Evolutionary conservation across 2,888 invertebrate species (phyloP).

Genomic region (Piscicola geometra): DNA sequence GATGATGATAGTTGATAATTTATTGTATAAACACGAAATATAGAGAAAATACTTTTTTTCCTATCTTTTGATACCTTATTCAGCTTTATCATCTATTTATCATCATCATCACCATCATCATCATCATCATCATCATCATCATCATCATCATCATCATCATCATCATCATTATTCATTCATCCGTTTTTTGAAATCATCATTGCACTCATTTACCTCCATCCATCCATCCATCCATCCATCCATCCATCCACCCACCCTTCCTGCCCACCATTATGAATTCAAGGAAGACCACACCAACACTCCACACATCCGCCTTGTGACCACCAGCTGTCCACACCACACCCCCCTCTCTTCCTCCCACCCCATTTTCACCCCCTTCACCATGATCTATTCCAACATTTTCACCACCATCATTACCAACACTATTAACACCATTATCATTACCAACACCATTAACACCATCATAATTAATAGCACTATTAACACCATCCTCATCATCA

Average conservation of each 20-base stretch:
- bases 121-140: conserved; percentile 18
- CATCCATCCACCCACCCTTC: conserved; percentile 46
- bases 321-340: conserved; percentile 56
- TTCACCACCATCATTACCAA: background rate
- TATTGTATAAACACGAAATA: too few relatives aligned
- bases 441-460: background rate
- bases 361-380: background rate
- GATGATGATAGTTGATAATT: too few relatives aligned
- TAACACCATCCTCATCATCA: background rate
- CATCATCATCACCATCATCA: conserved; percentile 21
- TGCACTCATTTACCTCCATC: conserved; percentile 47
- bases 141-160: conserved; percentile 21
- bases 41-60: too few relatives aligned
- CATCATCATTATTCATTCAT: conserved; percentile 12
- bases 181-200: too few relatives aligned
- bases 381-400: background rate
- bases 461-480: background rate
- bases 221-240: conserved; percentile 48
- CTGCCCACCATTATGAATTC: conserved; percentile 66
- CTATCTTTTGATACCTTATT: too few relatives aligned
- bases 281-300: conserved; percentile 79
- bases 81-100: too few relatives aligned
- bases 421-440: background rate
- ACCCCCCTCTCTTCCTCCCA: background rate
- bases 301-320: conserved; percentile 85